Evolutionary conservation across 2,797 vertebrate species (phyloP).

Genomic region (Danionella dracula): DNA sequence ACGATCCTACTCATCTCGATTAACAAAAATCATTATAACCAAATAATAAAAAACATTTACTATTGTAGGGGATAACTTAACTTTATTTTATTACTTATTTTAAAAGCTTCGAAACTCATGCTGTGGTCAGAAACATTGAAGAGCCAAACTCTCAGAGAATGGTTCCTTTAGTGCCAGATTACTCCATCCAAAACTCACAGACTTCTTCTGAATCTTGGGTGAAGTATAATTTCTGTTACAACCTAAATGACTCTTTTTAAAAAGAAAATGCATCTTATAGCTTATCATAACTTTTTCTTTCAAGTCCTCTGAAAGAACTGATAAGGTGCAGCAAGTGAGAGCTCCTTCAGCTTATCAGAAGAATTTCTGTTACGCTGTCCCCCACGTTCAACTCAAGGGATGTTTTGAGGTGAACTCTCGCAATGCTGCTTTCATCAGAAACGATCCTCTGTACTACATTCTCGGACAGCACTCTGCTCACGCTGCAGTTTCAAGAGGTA

Average conservation of each 20-base stretch:
- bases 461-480: conserved; percentile 50
- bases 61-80: no score
- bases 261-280: no score
- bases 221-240: no score
- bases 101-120: conserved; percentile 71
- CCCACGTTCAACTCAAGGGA: conserved; percentile 58
- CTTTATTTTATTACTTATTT: conserved; percentile 11
- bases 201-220: conserved; percentile 28
- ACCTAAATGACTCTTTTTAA: no score
- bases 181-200: conserved; percentile 30
- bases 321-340: conserved; percentile 6
- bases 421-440: conserved; percentile 60
- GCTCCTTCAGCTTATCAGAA: conserved; percentile 37
- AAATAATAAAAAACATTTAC: no score
- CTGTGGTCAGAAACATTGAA: conserved; percentile 71
- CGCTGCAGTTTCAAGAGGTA: no score
- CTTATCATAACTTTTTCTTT: conserved; percentile 45
- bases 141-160: conserved; percentile 60
- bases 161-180: conserved; percentile 62
- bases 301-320: conserved; percentile 52
- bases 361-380: conserved; percentile 54
- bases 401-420: conserved; percentile 60
- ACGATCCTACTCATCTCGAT: no score
- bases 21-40: background rate
- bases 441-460: conserved; percentile 58